Evolutionary conservation across 2,113 vertebrate species (phyloP).

Genomic region (Dermatemys mawii): DNA sequence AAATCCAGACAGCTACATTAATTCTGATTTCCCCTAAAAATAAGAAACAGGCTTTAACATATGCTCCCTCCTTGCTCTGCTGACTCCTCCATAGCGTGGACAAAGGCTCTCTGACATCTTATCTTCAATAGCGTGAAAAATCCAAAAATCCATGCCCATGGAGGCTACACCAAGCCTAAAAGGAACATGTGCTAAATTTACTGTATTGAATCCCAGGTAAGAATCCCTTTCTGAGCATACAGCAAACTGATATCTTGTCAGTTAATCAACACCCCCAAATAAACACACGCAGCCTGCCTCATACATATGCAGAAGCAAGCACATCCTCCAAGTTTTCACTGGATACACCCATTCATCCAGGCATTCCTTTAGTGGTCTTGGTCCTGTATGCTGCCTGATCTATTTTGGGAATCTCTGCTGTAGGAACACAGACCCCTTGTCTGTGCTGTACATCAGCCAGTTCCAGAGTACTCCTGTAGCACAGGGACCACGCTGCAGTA

Average conservation of each 20-base stretch:
- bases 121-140: background rate
- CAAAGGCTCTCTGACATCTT: background rate
- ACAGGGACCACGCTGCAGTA: no score
- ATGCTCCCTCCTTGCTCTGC: background rate
- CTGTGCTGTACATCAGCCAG: background rate
- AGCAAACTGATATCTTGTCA: background rate
- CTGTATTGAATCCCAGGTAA: background rate
- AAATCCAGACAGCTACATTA: no score
- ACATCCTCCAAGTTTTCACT: background rate
- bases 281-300: background rate
- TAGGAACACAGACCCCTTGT: background rate
- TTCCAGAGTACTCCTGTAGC: background rate
- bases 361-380: background rate
- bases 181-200: background rate
- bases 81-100: background rate
- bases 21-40: background rate
- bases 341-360: background rate
- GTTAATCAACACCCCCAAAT: background rate
- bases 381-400: accelerated
- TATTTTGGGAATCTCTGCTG: background rate
- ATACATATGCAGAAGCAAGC: background rate
- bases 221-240: background rate
- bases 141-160: background rate
- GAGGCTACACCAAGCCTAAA: background rate
- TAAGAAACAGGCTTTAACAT: background rate